A percentile compares a stretch with the other conserved stretches of the same genome.
Evolutionary conservation across 2,113 vertebrate genomes (phyloP).

Genomic region (Hydropotes inermis): DNA sequence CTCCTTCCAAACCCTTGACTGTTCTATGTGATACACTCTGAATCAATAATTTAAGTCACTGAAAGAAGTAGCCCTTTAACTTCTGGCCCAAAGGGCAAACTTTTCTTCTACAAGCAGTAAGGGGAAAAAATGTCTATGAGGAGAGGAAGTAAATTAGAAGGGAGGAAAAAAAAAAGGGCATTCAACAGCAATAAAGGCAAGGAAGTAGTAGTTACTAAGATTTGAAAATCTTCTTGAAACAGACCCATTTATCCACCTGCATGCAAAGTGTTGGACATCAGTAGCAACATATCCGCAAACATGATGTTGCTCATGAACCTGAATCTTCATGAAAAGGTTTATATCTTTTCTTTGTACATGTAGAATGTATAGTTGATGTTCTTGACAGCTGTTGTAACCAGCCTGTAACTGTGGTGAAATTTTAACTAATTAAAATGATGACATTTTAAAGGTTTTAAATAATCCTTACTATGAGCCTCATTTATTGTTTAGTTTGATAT

Average conservation of each 20-base stretch:
- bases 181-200: not conserved
- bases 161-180: conserved; percentile 10
- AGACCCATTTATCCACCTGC: not conserved
- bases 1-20: not conserved
- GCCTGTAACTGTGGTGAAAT: not conserved
- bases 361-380: not conserved
- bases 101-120: not conserved
- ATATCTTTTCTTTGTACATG: not conserved
- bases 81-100: not conserved
- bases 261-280: not conserved
- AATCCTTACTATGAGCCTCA: not conserved
- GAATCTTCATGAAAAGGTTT: not conserved
- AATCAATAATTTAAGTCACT: not conserved
- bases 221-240: conserved; percentile 1
- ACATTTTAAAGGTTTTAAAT: conserved; percentile 17
- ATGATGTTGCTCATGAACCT: not conserved
- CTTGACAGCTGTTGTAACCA: not conserved
- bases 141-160: conserved; percentile 6
- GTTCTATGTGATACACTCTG: not conserved
- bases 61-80: not conserved
- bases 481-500: conserved; percentile 5
- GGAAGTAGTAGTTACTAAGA: not conserved
- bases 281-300: not conserved
- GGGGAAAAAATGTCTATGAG: not conserved
- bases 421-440: not conserved